These are phyloP conservation scores for Hydrozoanthus tunicans DNA, from an alignment of 64 coral and sea anemone species.

Conservation along the genomic window DNA sequence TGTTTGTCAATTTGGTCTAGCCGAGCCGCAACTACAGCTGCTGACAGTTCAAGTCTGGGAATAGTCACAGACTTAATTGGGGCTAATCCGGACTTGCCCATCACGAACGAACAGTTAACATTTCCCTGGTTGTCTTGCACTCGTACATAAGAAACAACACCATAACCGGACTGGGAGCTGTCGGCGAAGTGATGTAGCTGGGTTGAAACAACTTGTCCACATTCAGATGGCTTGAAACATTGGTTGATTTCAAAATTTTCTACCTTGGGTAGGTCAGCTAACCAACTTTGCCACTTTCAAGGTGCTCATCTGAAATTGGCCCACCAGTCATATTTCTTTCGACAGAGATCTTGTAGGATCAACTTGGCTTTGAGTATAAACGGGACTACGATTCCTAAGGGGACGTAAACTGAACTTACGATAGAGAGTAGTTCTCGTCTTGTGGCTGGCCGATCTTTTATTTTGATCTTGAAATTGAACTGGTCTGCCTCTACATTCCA, in stretches of 20 bases:
- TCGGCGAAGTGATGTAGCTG: conserved; percentile 63
- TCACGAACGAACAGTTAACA: conserved; percentile 22
- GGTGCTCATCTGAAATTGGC: conserved; percentile 38
- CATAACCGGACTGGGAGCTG: conserved; percentile 39
- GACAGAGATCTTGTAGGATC: conserved; percentile 46
- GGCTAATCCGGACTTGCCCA: conserved; percentile 12
- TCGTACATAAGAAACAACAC: conserved; percentile 24
- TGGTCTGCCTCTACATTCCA: conserved; percentile 52
- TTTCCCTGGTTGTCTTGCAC: background rate
- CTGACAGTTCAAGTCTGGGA: background rate
- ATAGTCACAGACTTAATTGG: conserved; percentile 28
- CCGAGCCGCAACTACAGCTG: background rate
- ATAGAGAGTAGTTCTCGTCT: conserved; percentile 32
- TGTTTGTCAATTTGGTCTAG: conserved; percentile 3
- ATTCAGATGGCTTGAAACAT: conserved; percentile 44
- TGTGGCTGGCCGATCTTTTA: conserved; percentile 49
- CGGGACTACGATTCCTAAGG: conserved; percentile 46
- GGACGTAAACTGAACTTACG: conserved; percentile 34
- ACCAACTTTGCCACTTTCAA: conserved; percentile 46
- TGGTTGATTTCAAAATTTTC: conserved; percentile 4
- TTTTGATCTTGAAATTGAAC: conserved; percentile 54
- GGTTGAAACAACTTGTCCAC: conserved; percentile 36
- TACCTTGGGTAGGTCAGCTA: conserved; percentile 33
- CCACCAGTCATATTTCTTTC: conserved; percentile 47
- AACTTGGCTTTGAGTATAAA: background rate